These are phyloP conservation scores for Drosophila grimshawi DNA, from an alignment of 1,140 invertebrate species.

Conservation along the genomic window DNA sequence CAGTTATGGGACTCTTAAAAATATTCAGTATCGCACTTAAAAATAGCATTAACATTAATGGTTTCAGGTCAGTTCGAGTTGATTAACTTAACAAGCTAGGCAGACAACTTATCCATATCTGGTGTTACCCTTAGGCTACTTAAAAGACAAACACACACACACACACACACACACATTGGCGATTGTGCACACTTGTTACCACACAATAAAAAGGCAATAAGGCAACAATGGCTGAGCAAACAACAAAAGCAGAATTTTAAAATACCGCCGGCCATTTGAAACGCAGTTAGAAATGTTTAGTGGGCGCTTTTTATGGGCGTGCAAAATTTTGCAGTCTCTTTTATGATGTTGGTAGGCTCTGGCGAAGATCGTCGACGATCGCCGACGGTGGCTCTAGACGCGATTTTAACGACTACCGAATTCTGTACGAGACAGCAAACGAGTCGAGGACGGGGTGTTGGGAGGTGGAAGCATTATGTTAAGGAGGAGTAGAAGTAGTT, in stretches of 20 bases:
- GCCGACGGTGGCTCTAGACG: constrained; percentile 35
- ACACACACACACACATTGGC: constrained; percentile 6
- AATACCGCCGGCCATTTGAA: constrained; percentile 64
- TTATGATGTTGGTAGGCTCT: constrained; percentile 51
- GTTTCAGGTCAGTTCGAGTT: not conserved
- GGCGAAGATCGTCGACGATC: constrained; percentile 41
- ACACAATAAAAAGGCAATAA: constrained; percentile 41
- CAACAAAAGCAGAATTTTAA: constrained; percentile 45
- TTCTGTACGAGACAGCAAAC: constrained; percentile 35
- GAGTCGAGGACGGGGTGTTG: not conserved
- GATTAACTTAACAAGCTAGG: constrained; percentile 7
- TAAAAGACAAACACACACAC: constrained; percentile 23
- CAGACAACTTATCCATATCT: constrained; percentile 17
- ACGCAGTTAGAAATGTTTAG: constrained; percentile 51
- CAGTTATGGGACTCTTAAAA: not conserved
- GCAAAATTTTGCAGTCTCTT: constrained; percentile 61
- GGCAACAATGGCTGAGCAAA: constrained; percentile 22
- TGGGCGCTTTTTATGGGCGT: constrained; percentile 76
- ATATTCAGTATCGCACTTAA: constrained; percentile 55
- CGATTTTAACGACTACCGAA: constrained; percentile 76
- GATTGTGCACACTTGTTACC: constrained; percentile 43
- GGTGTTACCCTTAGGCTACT: constrained; percentile 45
- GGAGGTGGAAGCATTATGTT: not conserved
- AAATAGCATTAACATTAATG: not conserved
- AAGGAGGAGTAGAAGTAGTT: constrained; percentile 24